Percentiles rank a stretch among this genome's conserved stretches.
phyloP scores from a whole-genome alignment of 2,888 invertebrate species.

The Cetonia aurata region DNA sequence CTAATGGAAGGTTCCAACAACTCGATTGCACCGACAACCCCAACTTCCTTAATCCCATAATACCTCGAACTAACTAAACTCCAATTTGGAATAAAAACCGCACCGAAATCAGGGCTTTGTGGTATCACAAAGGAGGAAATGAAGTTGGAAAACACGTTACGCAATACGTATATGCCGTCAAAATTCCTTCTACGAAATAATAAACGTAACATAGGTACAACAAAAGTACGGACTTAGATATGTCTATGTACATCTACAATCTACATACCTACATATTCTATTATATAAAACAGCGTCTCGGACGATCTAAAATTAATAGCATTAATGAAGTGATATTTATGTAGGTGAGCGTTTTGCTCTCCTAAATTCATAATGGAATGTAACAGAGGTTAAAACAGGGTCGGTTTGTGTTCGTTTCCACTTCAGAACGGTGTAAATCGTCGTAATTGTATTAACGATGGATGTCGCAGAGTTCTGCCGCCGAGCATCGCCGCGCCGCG shows the following conservation, averaged over 20 bases:
- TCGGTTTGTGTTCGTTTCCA: conserved; percentile 40
- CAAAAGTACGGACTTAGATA: too few relatives aligned
- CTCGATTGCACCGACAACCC: conserved; percentile 22
- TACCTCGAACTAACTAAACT: conserved; percentile 26
- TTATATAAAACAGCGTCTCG: neutral
- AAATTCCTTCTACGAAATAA: too few relatives aligned
- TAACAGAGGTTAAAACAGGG: conserved; percentile 38
- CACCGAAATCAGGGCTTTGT: neutral
- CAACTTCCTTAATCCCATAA: conserved; percentile 29
- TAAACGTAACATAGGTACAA: too few relatives aligned
- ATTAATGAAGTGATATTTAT: conserved; percentile 36
- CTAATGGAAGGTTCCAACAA: conserved; percentile 27
- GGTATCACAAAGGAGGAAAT: too few relatives aligned
- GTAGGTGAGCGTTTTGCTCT: conserved; percentile 18
- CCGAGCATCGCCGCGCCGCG: too few relatives aligned
- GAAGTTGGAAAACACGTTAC: too few relatives aligned
- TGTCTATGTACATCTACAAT: too few relatives aligned
- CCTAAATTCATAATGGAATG: conserved; percentile 34
- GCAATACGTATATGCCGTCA: too few relatives aligned
- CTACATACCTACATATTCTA: too few relatives aligned
- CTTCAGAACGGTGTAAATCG: conserved; percentile 43
- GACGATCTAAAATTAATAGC: conserved; percentile 27
- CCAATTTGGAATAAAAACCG: conserved; percentile 34
- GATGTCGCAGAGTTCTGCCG: conserved; percentile 49
- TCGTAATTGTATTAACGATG: conserved; percentile 50